phyloP scores from a whole-genome alignment of 2,888 invertebrate species.

The Hymenopus coronatus region DNA sequence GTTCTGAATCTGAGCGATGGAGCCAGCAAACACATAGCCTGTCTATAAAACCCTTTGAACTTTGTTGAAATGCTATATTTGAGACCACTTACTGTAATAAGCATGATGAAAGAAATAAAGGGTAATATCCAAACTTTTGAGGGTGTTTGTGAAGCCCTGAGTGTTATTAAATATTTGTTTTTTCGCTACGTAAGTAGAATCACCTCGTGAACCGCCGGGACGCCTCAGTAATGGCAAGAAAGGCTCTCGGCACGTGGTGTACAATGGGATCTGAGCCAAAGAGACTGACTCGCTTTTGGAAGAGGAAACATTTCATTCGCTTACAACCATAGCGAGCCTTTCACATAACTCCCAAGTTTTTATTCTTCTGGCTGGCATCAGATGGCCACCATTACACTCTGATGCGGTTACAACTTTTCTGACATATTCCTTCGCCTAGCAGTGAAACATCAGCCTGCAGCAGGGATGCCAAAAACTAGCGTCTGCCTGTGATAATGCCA shows the following conservation, averaged over 20 bases:
- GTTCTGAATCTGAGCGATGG: no score
- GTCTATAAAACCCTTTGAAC: no score
- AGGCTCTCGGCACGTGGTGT: not conserved
- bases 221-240: not conserved
- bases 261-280: not conserved
- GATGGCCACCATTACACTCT: not conserved
- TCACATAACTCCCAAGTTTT: not conserved
- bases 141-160: no score
- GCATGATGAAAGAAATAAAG: no score
- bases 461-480: not conserved
- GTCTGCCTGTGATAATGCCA: not conserved
- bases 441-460: not conserved
- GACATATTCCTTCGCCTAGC: not conserved
- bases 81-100: no score
- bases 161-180: no score
- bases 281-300: not conserved
- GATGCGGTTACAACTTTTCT: not conserved
- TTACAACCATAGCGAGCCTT: not conserved
- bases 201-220: not conserved
- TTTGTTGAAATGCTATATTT: no score
- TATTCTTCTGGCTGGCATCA: not conserved
- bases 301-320: not conserved
- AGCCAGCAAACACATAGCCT: no score
- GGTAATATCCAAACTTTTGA: no score
- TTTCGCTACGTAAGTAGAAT: no score